Evolutionary conservation across 2,797 vertebrate genomes (phyloP).

Genomic region (Gymnoscopelus microlampas): DNA sequence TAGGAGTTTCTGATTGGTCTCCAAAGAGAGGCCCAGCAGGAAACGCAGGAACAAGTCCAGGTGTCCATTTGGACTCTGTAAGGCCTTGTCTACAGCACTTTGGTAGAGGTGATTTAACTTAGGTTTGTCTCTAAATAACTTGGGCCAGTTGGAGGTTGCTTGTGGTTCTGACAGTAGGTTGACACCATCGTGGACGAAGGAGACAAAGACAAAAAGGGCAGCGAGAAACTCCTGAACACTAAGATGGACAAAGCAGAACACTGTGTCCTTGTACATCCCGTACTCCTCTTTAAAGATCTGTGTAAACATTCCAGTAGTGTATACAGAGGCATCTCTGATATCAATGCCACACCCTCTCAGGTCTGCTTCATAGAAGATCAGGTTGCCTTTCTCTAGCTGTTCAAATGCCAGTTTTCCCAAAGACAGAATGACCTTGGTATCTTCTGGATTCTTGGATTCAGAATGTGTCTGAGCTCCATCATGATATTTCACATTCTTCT

Average conservation of each 20-base stretch:
- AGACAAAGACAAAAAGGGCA: constrained; percentile 17
- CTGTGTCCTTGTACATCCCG: background rate
- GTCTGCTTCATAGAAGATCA: no score
- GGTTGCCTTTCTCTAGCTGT: no score
- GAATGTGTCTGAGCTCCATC: background rate
- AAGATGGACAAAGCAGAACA: constrained; percentile 24
- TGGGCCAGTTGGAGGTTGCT: background rate
- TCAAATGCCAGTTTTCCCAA: background rate
- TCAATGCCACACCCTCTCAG: no score
- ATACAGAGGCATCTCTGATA: background rate
- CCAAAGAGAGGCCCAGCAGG: constrained; percentile 2
- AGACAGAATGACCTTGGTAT: background rate
- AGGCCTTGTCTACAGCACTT: constrained; percentile 2
- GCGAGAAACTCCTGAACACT: constrained; percentile 36
- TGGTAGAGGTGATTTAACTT: background rate
- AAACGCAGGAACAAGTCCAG: constrained; percentile 4
- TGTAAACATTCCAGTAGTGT: background rate
- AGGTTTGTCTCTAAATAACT: no score
- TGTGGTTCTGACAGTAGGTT: background rate
- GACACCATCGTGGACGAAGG: no score
- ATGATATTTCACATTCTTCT: constrained; percentile 3
- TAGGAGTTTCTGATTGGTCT: background rate
- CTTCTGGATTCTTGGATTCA: background rate
- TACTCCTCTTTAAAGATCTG: constrained; percentile 5
- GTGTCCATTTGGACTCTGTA: background rate